phyloP scores from a whole-genome alignment of 2,888 invertebrate species.

The Petrolisthes cinctipes region DNA sequence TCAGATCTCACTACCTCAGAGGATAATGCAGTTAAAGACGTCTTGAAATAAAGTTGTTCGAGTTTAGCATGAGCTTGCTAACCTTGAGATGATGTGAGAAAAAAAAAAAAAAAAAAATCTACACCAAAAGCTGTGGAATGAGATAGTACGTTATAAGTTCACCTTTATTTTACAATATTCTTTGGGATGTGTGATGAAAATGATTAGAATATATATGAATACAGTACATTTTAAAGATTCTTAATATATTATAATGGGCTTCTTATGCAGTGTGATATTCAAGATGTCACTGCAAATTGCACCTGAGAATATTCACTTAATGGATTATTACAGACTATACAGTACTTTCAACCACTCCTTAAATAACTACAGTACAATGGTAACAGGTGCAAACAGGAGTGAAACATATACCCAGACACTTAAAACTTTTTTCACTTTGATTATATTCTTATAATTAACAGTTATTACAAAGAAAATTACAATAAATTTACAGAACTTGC shows the following conservation, averaged over 20 bases:
- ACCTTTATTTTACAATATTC: slow-evolving; percentile 14
- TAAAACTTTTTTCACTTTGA: too few species aligned
- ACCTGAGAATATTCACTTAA: slow-evolving; percentile 5
- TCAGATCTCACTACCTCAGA: too few species aligned
- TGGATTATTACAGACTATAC: not conserved
- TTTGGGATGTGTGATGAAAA: slow-evolving; percentile 9
- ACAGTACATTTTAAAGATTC: not conserved
- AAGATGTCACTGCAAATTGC: not conserved
- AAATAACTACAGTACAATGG: not conserved
- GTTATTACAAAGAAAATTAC: too few species aligned
- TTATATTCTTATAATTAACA: too few species aligned
- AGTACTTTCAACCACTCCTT: not conserved
- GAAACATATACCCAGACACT: too few species aligned
- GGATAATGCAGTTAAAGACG: too few species aligned
- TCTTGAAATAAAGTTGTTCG: too few species aligned
- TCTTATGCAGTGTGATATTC: not conserved
- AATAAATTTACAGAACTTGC: too few species aligned
- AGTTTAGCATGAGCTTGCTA: too few species aligned
- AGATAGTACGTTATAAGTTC: not conserved
- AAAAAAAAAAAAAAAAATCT: too few species aligned
- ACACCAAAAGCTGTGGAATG: not conserved
- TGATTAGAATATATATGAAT: slow-evolving; percentile 9
- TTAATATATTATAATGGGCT: slow-evolving; percentile 1
- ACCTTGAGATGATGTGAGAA: too few species aligned
- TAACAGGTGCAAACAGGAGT: not conserved